Base-by-base conservation (phyloP, 2,797 vertebrate species). In the Prionace glauca region DNA sequence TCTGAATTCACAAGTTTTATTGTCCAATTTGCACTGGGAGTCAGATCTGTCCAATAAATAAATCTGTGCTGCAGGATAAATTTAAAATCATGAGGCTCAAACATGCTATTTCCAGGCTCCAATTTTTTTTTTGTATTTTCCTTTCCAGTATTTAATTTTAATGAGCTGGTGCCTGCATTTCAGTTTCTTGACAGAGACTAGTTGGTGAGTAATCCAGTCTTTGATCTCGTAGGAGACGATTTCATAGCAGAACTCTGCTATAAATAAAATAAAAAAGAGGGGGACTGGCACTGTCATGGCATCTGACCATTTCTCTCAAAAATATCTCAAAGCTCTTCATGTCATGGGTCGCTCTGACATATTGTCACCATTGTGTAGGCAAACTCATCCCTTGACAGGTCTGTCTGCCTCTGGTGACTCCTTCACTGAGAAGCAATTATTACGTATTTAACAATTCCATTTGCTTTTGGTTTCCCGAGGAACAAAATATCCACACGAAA, bases 151-250 rank as follows among this genome's bases (percentile, higher is more conserved):
- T 67, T 32, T 20, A 90, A 91, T 32, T 65, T 91, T 69, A 69
- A 92, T 92, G 90, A 92, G 90, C 36, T 69, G 62, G n/a, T 69
- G n/a, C n/a, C 65, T 92, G 12, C 65, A 69, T 92, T 92, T 92
- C 62, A 69, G 62, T 69, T 69, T 69, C 90, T 41, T 36, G 36
- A 92, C 90, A 92, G 62, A 41, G 90, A 36, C n/a, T 92, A 92
- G 62, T 22, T 41, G n/a, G 62, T 67, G 56, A 92, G 90, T 92
- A 92, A 92, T 36, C 90, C 65, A 36, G 65, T 1, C 90, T 92
- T 92, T 92, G 90, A 92, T 92, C 62, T 92, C 69, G 22, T 26
- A 69, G 41, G 20, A 69, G 65, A 12, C 3, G 65, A 92, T 92
- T 92, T 92, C 65, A 41, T 36, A 69, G 90, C 65, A 69, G 65